These are phyloP conservation scores for Nerophis lumbriciformis DNA, from an alignment of 2,113 vertebrate species.

Conservation along the genomic window DNA sequence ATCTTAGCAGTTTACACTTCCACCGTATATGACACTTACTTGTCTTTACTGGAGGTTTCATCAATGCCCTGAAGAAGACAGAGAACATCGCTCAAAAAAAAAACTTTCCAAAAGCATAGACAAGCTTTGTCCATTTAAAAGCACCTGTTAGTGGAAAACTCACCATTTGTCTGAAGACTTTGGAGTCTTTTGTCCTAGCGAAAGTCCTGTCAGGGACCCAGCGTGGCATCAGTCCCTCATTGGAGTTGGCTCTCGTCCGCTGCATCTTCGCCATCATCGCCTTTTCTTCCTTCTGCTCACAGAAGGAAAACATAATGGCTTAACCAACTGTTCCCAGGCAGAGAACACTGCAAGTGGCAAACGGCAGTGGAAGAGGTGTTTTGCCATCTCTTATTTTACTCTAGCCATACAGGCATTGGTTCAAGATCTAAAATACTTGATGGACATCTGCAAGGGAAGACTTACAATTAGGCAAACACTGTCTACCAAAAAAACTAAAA, in stretches of 20 bases:
- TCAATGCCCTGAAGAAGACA: slow-evolving; percentile 67
- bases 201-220: slow-evolving; percentile 93
- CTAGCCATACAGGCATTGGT: not conserved
- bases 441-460: slow-evolving; percentile 7
- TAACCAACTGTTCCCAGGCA: slow-evolving; percentile 36
- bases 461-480: too few species aligned
- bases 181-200: slow-evolving; percentile 91
- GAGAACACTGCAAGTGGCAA: slow-evolving; percentile 13
- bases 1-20: not conserved
- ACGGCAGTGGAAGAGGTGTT: slow-evolving; percentile 5
- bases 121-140: not conserved
- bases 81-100: not conserved
- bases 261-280: slow-evolving; percentile 94
- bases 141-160: slow-evolving; percentile 42
- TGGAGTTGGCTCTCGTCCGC: slow-evolving; percentile 84
- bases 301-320: slow-evolving; percentile 32
- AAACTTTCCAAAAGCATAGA: not conserved
- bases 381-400: slow-evolving; percentile 1
- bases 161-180: slow-evolving; percentile 97
- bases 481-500: too few species aligned
- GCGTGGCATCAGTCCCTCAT: slow-evolving; percentile 83
- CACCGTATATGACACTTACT: slow-evolving; percentile 72
- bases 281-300: slow-evolving; percentile 90
- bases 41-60: slow-evolving; percentile 89
- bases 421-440: slow-evolving; percentile 14